These are phyloP conservation scores for Sphaeridia pumilis DNA, from an alignment of 2,888 invertebrate genomes.

Conservation along the genomic window DNA sequence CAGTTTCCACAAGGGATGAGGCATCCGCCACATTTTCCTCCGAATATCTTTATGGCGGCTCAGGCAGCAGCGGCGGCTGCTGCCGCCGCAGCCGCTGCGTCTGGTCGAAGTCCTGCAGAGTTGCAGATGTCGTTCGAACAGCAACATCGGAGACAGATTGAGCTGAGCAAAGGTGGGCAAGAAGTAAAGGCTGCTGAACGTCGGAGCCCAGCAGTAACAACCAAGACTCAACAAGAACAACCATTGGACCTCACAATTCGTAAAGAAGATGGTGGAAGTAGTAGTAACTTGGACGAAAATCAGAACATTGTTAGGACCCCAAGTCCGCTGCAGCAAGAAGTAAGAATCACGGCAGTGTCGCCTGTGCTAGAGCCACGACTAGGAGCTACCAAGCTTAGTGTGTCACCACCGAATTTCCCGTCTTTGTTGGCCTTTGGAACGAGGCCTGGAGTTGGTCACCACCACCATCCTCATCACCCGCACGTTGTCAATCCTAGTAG, in stretches of 20 bases:
- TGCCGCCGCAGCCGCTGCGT: conserved; percentile 5
- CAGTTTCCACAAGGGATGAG: conserved; percentile 20
- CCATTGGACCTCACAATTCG: conserved; percentile 79
- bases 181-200: too few species aligned
- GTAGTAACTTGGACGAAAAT: conserved; percentile 59
- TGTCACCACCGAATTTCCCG: neutral
- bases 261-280: conserved; percentile 47
- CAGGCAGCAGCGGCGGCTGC: conserved; percentile 17
- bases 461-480: conserved; percentile 1
- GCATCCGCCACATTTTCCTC: conserved; percentile 19
- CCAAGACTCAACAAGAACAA: conserved; percentile 49
- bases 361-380: neutral
- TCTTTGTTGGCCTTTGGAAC: neutral
- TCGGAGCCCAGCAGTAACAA: neutral
- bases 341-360: neutral
- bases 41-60: conserved; percentile 29
- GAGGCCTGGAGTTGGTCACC: neutral
- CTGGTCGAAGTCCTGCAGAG: conserved; percentile 8
- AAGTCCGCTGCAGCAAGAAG: conserved; percentile 37
- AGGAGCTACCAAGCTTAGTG: neutral
- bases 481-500: neutral
- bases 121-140: conserved; percentile 30
- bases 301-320: conserved; percentile 56
- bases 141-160: conserved; percentile 5
- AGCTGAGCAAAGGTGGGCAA: too few species aligned